Conservation (phyloP, 2,113 vertebrate genomes). For the Calyptomena viridis region DNA sequence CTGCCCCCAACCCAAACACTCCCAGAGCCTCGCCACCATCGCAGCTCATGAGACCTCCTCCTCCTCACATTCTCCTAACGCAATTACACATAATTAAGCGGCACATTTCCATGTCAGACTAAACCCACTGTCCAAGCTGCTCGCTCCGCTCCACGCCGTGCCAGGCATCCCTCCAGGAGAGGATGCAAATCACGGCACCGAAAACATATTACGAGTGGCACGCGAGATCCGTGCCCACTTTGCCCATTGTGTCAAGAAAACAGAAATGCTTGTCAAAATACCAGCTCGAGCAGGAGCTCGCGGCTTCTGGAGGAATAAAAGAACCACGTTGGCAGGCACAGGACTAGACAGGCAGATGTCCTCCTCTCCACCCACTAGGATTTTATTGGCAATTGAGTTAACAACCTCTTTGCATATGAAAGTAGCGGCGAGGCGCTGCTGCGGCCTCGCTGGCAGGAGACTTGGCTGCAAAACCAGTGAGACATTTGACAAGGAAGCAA, state of each 20-base stretch:
- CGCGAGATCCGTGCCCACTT: conserved; percentile 32
- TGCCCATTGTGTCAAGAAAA: conserved; percentile 64
- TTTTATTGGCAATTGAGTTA: conserved; percentile 69
- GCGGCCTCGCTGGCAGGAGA: conserved; percentile 60
- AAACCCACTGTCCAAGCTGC: conserved; percentile 45
- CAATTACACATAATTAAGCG: not conserved
- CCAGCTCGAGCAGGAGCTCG: conserved; percentile 44
- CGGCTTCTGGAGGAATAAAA: conserved; percentile 60
- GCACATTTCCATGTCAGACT: conserved; percentile 12
- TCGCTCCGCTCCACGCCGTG: not conserved
- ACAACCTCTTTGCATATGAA: conserved; percentile 69
- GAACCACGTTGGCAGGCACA: conserved; percentile 60
- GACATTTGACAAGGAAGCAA: conserved; percentile 69
- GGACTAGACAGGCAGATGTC: conserved; percentile 69
- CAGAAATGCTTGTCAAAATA: conserved; percentile 70
- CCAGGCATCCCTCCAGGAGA: not conserved
- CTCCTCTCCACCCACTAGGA: conserved; percentile 65
- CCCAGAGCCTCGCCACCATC: not conserved
- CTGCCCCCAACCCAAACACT: not conserved
- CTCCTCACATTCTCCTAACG: not conserved
- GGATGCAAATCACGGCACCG: not conserved
- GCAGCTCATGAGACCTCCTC: not conserved
- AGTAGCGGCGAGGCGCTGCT: conserved; percentile 51
- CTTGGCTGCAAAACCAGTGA: conserved; percentile 68
- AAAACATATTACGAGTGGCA: conserved; percentile 45